Base-by-base conservation (phyloP, 2,888 invertebrate genomes). In the Tetropium fuscum region DNA sequence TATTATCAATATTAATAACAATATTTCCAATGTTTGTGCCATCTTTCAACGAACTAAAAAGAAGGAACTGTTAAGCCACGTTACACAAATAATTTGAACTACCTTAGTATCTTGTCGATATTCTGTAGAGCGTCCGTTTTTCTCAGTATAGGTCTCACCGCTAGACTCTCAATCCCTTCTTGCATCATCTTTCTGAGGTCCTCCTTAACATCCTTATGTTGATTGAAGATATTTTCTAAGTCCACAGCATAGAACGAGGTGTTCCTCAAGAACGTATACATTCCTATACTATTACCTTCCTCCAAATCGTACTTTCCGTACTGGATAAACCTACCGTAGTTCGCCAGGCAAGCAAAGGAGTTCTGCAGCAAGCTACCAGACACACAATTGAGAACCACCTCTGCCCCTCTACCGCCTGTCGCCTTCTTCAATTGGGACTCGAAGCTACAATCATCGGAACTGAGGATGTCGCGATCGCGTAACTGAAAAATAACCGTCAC, bases 341-440 rank as follows among this genome's bases (percentile, higher is more conserved):
- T 71, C 0, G 84, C 87, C 11, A 90, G 77, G 66, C 90, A 90
- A 2, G 87, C 83, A 0, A 89, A 79, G 0, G 89, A 88, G 0
- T 88, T 91, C 74, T 88, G 86, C 1, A 98, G 84, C 77, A 97
- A 94, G 40, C 95, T 95, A 71, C 95, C 97, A 0, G 97, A 88
- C 34, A 98, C 82, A 0, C 95, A 95, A 80, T 98, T 98, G 7
- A 95, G 82, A 19, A 98, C 92, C 53, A 97, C 84, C 74, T 98
- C 93, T 0, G 97, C 97, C 34, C 97, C 97, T 70, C 85, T 85
- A 8, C 98, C 97, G 11, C 90, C 86, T 0, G 97, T 97, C 70
- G 89, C 87, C 49, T 85, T 84, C 72, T 92, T 85, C 40, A 98
- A 86, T 84, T 94, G 88, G 55, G 89, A 87, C 79, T 97, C 97